phyloP scores from a whole-genome alignment of 2,888 invertebrate genomes.

The Patella ulyssiponensis region DNA sequence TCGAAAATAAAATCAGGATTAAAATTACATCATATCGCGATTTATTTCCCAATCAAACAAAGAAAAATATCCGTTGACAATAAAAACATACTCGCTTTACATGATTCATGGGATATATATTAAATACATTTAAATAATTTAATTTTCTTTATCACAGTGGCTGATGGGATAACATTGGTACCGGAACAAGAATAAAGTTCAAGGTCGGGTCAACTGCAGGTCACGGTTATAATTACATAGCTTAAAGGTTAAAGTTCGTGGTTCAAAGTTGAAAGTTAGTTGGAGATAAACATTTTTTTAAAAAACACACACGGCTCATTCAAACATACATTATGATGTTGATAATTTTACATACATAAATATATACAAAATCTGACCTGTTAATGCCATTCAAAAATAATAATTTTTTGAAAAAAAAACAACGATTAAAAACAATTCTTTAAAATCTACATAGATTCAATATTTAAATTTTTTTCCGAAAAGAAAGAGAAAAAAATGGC shows the following conservation, averaged over 20 bases:
- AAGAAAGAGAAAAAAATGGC: background rate
- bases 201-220: slow-evolving; percentile 6
- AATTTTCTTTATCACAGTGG: background rate
- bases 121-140: too few species aligned
- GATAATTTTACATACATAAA: background rate
- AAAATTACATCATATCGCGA: too few species aligned
- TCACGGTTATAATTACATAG: background rate
- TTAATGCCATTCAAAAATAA: background rate
- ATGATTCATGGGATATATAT: too few species aligned
- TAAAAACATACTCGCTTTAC: too few species aligned
- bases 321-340: background rate
- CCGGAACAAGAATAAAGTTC: background rate
- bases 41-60: too few species aligned
- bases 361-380: slow-evolving; percentile 11
- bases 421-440: slow-evolving; percentile 20
- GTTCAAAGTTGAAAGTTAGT: too few species aligned
- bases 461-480: background rate
- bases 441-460: slow-evolving; percentile 12
- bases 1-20: background rate
- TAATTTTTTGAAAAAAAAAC: slow-evolving; percentile 10
- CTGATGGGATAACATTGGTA: slow-evolving; percentile 5
- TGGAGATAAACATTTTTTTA: too few species aligned
- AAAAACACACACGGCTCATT: slow-evolving; percentile 11
- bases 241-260: too few species aligned
- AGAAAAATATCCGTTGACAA: too few species aligned